phyloP scores from a whole-genome alignment of 2,888 invertebrate species.

The Calliopum simillimum region DNA sequence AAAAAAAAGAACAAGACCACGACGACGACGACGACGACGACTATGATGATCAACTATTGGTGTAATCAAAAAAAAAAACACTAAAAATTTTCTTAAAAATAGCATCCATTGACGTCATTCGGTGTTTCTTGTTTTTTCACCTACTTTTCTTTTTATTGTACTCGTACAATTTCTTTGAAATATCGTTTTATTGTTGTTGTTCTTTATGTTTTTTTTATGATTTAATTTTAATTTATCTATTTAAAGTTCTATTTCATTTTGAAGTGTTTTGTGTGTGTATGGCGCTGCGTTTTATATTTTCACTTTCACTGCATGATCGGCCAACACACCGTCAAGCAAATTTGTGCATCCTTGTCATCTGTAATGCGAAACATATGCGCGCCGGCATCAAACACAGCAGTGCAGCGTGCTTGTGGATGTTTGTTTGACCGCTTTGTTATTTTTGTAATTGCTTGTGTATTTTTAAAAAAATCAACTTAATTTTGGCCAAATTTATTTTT shows the following conservation, averaged over 20 bases:
- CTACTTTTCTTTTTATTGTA: neutral
- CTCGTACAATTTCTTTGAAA: too few relatives aligned
- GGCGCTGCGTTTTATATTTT: neutral
- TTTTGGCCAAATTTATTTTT: too few relatives aligned
- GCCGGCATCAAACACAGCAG: too few relatives aligned
- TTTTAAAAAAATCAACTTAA: too few relatives aligned
- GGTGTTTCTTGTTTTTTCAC: neutral
- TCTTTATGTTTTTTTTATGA: neutral
- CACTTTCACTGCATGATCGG: constrained; percentile 7
- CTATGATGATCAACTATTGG: neutral
- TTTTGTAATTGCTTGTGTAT: too few relatives aligned
- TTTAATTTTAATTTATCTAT: neutral
- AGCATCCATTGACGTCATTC: constrained; percentile 11
- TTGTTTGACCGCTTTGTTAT: too few relatives aligned
- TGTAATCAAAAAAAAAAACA: constrained; percentile 2
- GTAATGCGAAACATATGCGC: too few relatives aligned
- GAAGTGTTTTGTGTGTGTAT: neutral
- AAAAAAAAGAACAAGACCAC: neutral
- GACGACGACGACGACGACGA: too few relatives aligned
- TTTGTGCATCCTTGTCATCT: neutral
- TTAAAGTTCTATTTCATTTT: constrained; percentile 10
- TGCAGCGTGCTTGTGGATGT: too few relatives aligned
- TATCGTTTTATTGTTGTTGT: too few relatives aligned
- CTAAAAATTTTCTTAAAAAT: neutral
- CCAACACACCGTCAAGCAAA: neutral